Evolutionary conservation across 2,888 invertebrate species (phyloP).

Genomic region (Eupithecia insigniata): DNA sequence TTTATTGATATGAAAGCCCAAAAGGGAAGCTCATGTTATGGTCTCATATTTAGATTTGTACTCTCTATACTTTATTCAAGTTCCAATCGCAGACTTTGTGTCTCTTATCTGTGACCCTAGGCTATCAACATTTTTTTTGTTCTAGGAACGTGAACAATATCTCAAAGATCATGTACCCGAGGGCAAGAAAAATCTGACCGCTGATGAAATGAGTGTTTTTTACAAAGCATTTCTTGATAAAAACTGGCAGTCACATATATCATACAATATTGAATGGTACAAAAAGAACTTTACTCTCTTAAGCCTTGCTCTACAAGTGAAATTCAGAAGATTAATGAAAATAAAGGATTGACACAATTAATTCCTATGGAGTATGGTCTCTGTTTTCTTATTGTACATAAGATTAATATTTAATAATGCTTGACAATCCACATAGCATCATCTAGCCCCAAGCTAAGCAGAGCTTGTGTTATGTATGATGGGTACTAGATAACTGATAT

Average conservation of each 20-base stretch:
- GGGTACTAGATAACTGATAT: neutral
- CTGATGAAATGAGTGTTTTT: slow-evolving; percentile 95
- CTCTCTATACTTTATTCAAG: neutral
- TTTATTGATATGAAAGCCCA: neutral
- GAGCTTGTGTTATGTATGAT: too few relatives aligned
- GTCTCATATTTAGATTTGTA: neutral
- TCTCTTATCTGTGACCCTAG: slow-evolving; percentile 20
- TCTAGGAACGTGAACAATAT: slow-evolving; percentile 84
- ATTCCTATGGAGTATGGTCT: too few relatives aligned
- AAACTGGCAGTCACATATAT: slow-evolving; percentile 89
- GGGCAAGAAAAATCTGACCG: slow-evolving; percentile 84
- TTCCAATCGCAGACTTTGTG: neutral
- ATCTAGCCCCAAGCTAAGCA: too few relatives aligned
- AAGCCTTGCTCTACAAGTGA: slow-evolving; percentile 85
- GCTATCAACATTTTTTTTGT: slow-evolving; percentile 33
- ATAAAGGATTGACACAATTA: slow-evolving; percentile 53
- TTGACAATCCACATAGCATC: too few relatives aligned
- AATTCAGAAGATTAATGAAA: slow-evolving; percentile 70
- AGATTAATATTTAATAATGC: too few relatives aligned
- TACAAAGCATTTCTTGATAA: slow-evolving; percentile 93
- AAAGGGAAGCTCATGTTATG: neutral
- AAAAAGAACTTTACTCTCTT: slow-evolving; percentile 88
- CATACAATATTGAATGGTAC: slow-evolving; percentile 94
- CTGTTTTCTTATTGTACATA: neutral
- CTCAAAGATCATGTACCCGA: slow-evolving; percentile 77